Percentiles rank a stretch among this genome's conserved stretches.
These are phyloP conservation scores for Nesospiza acunhae DNA, from an alignment of 2,113 vertebrate genomes.

Conservation along the genomic window DNA sequence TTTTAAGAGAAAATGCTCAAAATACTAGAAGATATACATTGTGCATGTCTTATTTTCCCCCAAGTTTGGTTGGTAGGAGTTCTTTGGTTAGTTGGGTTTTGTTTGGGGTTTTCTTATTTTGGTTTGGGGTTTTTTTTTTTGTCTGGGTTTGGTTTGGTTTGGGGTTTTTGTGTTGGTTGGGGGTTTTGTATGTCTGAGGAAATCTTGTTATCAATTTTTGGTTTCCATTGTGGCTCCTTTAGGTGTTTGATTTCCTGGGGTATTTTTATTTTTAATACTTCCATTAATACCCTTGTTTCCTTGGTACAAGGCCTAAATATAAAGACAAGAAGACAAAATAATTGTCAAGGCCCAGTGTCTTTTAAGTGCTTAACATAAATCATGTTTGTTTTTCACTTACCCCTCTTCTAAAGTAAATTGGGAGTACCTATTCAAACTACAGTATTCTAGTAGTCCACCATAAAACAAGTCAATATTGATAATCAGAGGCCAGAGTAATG, in stretches of 20 bases:
- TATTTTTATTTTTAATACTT: background rate
- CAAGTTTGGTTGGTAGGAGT: background rate
- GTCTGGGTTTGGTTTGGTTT: background rate
- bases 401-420: background rate
- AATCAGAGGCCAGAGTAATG: background rate
- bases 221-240: background rate
- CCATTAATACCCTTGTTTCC: background rate
- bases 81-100: background rate
- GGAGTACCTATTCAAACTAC: background rate
- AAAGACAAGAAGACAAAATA: background rate
- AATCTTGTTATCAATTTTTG: background rate
- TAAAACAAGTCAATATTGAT: background rate
- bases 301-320: background rate
- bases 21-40: background rate
- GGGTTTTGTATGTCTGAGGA: background rate
- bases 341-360: background rate
- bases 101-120: background rate
- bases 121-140: background rate
- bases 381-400: background rate
- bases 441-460: background rate
- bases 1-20: background rate
- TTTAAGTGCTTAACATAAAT: background rate
- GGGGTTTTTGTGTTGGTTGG: background rate
- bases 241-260: background rate
- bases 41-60: background rate